Base-by-base conservation (phyloP, 2,797 vertebrate genomes). In the Anableps anableps region DNA sequence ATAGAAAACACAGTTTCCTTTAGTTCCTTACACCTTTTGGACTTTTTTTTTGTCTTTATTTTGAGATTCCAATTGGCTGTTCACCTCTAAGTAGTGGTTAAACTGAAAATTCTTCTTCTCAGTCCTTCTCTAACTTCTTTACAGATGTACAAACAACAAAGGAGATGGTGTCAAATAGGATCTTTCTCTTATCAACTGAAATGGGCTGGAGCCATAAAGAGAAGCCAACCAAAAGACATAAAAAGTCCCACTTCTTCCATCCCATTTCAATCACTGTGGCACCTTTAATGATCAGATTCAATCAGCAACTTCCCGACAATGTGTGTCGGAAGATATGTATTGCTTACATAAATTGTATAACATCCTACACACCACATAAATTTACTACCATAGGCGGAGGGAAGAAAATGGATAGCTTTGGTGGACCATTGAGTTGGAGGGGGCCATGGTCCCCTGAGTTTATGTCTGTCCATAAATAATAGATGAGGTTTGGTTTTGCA, bases 381-480 rank as follows among this genome's bases (percentile, higher is more conserved):
- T 85, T 81, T 72, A 6, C 86, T 48, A 34, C 64, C 26, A 29
- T 21, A 41, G 86, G 81, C 71, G 83, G 78, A 79, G 85, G 71
- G 89, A 85, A 64, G 23, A 80, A 86, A 91, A 93, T 92, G 87
- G 89, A 94, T 91, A 87, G 82, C 82, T 86, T 38, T 77, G 87
- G 84, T 50, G 34, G 83, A 79, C 51, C 87, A 34, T 79, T 86
- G 88, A 89, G 78, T 83, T 70, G 19, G 86, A 84, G 84, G 80
- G 91, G 86, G 85, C 89, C 89, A 89, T 88, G 80, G 86, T 94
- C 93, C 84, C 91, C n/a, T 71, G 90, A 80, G 92, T 91, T 93
- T 95, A 91, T 92, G 93, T 93, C 86, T 86, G 62, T 53, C 74
- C 81, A 92, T 96, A 90, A 96, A 96, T 96, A 95, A 96, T 96